Conservation (phyloP, 2,888 invertebrate genomes). For the Ormyrus rosae region DNA sequence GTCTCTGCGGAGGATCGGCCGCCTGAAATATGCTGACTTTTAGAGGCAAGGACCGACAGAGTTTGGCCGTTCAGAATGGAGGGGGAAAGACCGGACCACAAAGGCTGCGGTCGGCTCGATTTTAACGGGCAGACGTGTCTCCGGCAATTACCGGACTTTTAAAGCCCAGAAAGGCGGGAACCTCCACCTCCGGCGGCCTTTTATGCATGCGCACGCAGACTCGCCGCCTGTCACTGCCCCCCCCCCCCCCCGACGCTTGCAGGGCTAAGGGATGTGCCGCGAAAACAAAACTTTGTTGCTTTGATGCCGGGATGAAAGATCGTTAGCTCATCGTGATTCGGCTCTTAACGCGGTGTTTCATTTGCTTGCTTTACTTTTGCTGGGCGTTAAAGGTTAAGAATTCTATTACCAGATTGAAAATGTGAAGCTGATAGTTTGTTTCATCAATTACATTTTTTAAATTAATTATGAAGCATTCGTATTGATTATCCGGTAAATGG, state of each 20-base stretch:
- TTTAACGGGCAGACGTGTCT: conserved; percentile 74
- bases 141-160: conserved; percentile 74
- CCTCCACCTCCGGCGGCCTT: conserved; percentile 18
- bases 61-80: conserved; percentile 47
- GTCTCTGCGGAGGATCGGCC: conserved; percentile 28
- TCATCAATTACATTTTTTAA: no score
- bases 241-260: conserved; percentile 11
- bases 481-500: no score
- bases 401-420: no score
- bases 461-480: no score
- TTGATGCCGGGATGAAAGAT: no score
- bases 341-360: neutral
- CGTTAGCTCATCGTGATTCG: conserved; percentile 11
- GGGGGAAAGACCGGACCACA: conserved; percentile 67
- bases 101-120: conserved; percentile 74
- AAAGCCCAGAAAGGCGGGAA: conserved; percentile 67
- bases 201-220: conserved; percentile 56
- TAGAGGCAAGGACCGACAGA: conserved; percentile 64
- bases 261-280: conserved; percentile 13
- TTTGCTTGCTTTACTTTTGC: no score
- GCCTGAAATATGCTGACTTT: conserved; percentile 75
- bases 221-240: no score
- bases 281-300: conserved; percentile 31
- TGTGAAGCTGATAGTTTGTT: no score
- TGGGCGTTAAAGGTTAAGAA: no score